Conservation (phyloP, 2,113 vertebrate species). For the Elgaria multicarinata region DNA sequence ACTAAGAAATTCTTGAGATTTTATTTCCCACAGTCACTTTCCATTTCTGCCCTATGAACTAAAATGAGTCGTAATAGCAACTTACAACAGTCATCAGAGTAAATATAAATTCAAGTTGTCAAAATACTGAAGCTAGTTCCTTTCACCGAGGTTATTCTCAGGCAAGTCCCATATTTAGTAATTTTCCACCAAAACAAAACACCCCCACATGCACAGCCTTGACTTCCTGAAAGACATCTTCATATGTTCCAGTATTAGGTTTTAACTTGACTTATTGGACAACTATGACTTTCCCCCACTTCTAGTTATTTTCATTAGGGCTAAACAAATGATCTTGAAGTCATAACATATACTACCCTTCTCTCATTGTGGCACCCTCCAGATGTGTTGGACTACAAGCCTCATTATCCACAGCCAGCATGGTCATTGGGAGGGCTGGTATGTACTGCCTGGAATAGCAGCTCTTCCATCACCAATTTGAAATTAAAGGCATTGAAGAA, state of each 20-base stretch:
- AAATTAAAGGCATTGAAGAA: neutral
- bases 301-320: neutral
- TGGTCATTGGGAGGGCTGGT: too few relatives aligned
- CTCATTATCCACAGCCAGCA: neutral
- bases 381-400: too few relatives aligned
- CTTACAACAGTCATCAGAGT: neutral
- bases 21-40: too few relatives aligned
- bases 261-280: neutral
- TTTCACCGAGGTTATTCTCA: neutral
- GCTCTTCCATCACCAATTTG: neutral
- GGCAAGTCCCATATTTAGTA: neutral
- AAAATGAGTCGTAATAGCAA: neutral
- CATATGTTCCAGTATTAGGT: neutral
- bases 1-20: constrained; percentile 70
- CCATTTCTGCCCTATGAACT: neutral
- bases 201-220: too few relatives aligned
- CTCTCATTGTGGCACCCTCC: too few relatives aligned
- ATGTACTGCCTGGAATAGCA: neutral
- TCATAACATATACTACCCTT: too few relatives aligned
- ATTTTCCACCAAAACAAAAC: neutral
- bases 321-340: neutral
- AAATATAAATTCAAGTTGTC: neutral
- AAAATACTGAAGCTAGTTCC: neutral
- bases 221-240: neutral
- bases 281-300: neutral